Base-by-base conservation (phyloP, 2,888 invertebrate species). In the Sesia bembeciformis region DNA sequence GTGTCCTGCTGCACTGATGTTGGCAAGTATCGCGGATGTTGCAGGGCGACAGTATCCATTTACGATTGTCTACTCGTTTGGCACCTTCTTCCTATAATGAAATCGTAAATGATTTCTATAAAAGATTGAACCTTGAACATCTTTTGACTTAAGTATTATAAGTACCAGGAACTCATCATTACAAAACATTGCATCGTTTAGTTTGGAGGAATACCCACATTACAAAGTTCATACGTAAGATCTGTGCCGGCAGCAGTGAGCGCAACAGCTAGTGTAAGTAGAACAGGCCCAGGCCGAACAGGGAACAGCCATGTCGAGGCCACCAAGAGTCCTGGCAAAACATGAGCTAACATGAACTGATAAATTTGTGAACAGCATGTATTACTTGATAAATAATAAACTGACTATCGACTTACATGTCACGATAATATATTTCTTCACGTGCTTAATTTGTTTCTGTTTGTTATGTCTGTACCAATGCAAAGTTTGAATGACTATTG, bases 211-310 rank as follows among this genome's bases (percentile, higher is more conserved):
- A 39, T 39, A 50, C 91, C 78, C 59, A 88, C 88, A 58, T 87
- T 82, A 61, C 85, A 86, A 39, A 94, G 90, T 58, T 93, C 92
- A 61, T 92, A 83, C 7, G 90, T 91, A 0, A 92, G 87, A 67
- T 93, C 91, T 73, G 91, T 92, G 8, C 93, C 93, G 39, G 90
- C 91, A 54, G 90, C 90, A 5, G 92, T 93, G 57, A 93, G 75
- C 0, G 89, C 67, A 4, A 91, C 84, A 6, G 85, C 84, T 53
- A 71, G 62, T 4, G 85, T 81, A 57, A 89, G 60, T 39, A 85
- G 53, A 8, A 78, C 60, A 0, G 88, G 88, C 3, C 86, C 88
- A 4, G 84, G 86, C 51, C 77, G 60, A 7, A 78, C 58, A 4
- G 70, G 69, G 5, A 77, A 56, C 4, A 81, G 53, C 86, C 85